These are phyloP conservation scores for Lepidurus apus DNA, from an alignment of 1,140 invertebrate genomes.

Conservation along the genomic window DNA sequence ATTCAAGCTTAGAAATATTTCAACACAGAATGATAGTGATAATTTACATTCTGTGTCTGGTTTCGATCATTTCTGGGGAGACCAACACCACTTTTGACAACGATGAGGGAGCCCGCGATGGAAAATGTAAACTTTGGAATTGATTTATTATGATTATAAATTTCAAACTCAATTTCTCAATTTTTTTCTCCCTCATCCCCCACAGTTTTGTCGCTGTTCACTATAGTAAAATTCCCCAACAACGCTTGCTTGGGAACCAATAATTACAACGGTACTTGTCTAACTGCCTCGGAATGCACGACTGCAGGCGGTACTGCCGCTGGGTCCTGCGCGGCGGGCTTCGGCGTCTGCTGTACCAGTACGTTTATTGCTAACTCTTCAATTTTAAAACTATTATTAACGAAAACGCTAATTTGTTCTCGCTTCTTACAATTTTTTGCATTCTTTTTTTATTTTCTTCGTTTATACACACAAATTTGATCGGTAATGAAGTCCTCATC, in stretches of 20 bases:
- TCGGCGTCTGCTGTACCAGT: conserved; percentile 72
- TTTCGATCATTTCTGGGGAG: neutral
- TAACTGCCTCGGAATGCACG: conserved; percentile 64
- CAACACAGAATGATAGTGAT: neutral
- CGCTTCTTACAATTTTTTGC: no score
- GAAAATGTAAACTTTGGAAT: conserved; percentile 10
- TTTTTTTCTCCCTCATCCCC: neutral
- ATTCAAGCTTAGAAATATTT: neutral
- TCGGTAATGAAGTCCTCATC: neutral
- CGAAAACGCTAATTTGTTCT: no score
- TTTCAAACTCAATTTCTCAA: no score
- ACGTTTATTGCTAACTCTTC: conserved; percentile 45
- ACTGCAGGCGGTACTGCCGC: conserved; percentile 61
- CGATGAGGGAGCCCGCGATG: neutral
- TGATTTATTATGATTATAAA: neutral
- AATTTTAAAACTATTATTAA: neutral
- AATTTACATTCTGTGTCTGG: neutral
- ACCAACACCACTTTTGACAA: neutral
- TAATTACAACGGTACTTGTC: conserved; percentile 58
- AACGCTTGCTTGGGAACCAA: conserved; percentile 17
- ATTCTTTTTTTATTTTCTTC: no score
- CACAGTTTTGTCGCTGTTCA: conserved; percentile 19
- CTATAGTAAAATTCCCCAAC: conserved; percentile 14
- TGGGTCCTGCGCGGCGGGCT: conserved; percentile 62
- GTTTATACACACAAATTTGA: no score